phyloP scores from a whole-genome alignment of 2,888 invertebrate species.

The Drosophila melanosoma region DNA sequence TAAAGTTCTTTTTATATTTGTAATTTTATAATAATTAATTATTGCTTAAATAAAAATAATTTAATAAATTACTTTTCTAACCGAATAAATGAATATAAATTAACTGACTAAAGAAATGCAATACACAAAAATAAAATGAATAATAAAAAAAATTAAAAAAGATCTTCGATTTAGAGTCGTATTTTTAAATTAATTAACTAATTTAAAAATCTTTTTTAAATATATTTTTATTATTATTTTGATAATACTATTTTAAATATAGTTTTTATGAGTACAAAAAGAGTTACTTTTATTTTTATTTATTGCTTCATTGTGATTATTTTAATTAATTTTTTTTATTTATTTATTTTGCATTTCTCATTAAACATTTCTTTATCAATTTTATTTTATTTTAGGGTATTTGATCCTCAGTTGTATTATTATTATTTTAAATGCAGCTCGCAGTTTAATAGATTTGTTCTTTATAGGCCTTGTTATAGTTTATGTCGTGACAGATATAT shows the following conservation, averaged over 20 bases:
- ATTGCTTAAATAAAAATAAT: neutral
- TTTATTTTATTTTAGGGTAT: neutral
- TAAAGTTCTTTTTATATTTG: neutral
- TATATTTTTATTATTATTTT: neutral
- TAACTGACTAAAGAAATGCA: neutral
- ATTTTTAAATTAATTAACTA: neutral
- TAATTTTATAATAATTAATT: neutral
- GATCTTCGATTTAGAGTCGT: neutral
- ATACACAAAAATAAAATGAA: neutral
- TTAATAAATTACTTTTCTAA: neutral
- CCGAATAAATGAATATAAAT: neutral
- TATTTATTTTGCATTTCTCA: neutral
- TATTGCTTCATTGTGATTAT: neutral
- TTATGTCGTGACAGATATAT: conserved; percentile 41
- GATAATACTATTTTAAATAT: neutral
- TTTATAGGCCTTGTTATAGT: conserved; percentile 25
- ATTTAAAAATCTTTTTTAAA: neutral
- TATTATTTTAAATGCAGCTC: neutral
- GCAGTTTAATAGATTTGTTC: conserved; percentile 27
- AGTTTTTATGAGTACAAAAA: neutral
- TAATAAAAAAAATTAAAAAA: neutral
- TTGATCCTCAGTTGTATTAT: neutral
- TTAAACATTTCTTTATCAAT: neutral
- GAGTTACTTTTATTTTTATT: neutral
- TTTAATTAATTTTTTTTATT: accelerated